Percentiles rank a stretch among this genome's conserved stretches.
These are phyloP conservation scores for Cephus rjabovi DNA, from an alignment of 2,888 invertebrate genomes.

Conservation along the genomic window DNA sequence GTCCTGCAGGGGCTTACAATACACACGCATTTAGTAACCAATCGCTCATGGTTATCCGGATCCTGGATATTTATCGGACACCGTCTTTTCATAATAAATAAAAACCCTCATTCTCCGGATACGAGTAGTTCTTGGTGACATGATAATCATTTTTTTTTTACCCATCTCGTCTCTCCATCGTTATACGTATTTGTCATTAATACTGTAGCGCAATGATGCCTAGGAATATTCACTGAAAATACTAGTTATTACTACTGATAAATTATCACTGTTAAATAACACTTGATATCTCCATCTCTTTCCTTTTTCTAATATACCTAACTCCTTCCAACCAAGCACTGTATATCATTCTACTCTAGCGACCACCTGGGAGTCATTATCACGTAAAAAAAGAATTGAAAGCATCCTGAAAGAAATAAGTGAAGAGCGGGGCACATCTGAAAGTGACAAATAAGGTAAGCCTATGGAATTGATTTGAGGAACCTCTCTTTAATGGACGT, in stretches of 20 bases:
- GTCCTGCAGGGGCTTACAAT: slow-evolving; percentile 66
- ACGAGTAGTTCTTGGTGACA: background rate
- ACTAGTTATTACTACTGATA: background rate
- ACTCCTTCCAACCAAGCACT: background rate
- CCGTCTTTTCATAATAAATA: slow-evolving; percentile 17
- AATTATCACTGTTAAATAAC: background rate
- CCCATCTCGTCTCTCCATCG: background rate
- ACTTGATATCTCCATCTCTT: background rate
- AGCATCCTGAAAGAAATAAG: slow-evolving; percentile 48
- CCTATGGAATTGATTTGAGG: slow-evolving; percentile 50
- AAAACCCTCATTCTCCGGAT: background rate
- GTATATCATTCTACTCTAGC: background rate
- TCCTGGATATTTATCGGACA: slow-evolving; percentile 38
- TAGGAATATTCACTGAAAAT: background rate
- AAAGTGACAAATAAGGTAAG: slow-evolving; percentile 34
- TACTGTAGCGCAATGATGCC: background rate
- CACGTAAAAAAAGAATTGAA: slow-evolving; percentile 10
- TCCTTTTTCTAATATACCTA: background rate
- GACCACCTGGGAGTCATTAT: background rate
- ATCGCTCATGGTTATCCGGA: slow-evolving; percentile 29
- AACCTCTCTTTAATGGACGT: slow-evolving; percentile 53
- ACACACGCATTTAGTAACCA: slow-evolving; percentile 60
- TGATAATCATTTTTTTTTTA: background rate
- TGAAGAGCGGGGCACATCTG: background rate
- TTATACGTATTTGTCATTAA: background rate